Base-by-base conservation (phyloP, 2,888 invertebrate genomes). In the Eupithecia tripunctaria region DNA sequence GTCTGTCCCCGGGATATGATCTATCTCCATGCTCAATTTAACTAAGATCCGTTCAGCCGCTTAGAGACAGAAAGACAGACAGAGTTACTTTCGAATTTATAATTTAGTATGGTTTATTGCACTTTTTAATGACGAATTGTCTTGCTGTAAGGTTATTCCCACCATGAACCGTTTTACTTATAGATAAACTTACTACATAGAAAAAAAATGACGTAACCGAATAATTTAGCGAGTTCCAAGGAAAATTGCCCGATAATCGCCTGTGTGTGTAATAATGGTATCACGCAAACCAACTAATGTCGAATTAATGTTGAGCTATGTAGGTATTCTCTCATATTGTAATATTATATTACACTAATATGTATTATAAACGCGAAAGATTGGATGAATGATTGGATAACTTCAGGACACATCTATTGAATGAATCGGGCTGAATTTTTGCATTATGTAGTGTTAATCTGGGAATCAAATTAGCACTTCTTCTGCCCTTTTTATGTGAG, bases 141-240 rank as follows among this genome's bases (percentile, higher is more conserved):
- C 8, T 5, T 8, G 36, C 36, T 36, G 8, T 8, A 8, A 8
- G 36, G 7, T 36, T 1, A 36, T 36, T 36, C 7, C 47, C n/a
- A 4, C n/a, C 47, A n/a, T 47, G 1, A 21, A n/a, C n/a, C 21
- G 51, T 21, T 51, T 51, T 51, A 51, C 21, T 21, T 10, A 10
- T 21, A 0, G 21, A 10, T n/a, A 51, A 51, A 51, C 10, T 51
- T 51, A 10, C 51, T 18, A 60, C 7, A 7, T 60, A 29, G 29
- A 32, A 32, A 60, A 18, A 60, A 14, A 18, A 32, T 63, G 18
- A 36, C 62, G 36, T 36, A 32, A n/a, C 18, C 21, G 32, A n/a
- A 63, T 63, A 36, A 63, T 63, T 63, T 63, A 21, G 62, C 62
- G n/a, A 36, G 62, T 63, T 63, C 36, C 62, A 36, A 36, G 62